These are phyloP conservation scores for Alauda arvensis DNA, from an alignment of 2,797 vertebrate genomes.

Conservation along the genomic window DNA sequence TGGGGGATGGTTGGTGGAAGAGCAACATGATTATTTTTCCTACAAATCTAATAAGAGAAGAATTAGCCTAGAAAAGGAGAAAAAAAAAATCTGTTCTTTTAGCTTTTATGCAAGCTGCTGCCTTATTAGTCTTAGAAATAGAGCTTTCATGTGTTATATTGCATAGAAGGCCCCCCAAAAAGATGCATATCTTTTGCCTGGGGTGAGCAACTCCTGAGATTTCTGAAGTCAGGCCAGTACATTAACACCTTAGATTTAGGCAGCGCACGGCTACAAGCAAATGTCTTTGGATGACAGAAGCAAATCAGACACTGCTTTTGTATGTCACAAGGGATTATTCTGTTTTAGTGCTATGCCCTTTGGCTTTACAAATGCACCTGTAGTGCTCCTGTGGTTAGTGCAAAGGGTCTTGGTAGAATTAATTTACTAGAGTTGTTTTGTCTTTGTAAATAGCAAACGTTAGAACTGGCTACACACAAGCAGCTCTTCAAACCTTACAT, in stretches of 20 bases:
- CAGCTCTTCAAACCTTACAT: background rate
- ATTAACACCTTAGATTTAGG: constrained; percentile 72
- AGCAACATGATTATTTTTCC: background rate
- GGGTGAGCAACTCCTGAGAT: constrained; percentile 60
- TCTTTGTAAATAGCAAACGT: constrained; percentile 4
- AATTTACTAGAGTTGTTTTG: constrained; percentile 27
- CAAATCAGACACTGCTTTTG: constrained; percentile 70
- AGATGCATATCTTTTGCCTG: constrained; percentile 49
- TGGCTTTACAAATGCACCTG: constrained; percentile 66
- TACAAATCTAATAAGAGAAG: background rate
- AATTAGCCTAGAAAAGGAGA: background rate
- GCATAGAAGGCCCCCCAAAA: background rate
- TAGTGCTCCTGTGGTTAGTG: constrained; percentile 36
- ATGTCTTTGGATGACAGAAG: constrained; percentile 59
- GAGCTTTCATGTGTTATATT: constrained; percentile 15
- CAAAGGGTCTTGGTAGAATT: constrained; percentile 47
- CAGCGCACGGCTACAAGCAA: constrained; percentile 50
- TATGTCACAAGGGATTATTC: constrained; percentile 63
- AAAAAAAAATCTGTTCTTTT: background rate
- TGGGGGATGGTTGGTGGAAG: background rate
- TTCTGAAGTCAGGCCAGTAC: constrained; percentile 65
- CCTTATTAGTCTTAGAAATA: background rate
- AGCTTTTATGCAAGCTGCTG: background rate
- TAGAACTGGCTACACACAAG: background rate
- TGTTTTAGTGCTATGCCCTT: constrained; percentile 61